These are phyloP conservation scores for Adelges cooleyi DNA, from an alignment of 1,140 invertebrate species.

Conservation along the genomic window DNA sequence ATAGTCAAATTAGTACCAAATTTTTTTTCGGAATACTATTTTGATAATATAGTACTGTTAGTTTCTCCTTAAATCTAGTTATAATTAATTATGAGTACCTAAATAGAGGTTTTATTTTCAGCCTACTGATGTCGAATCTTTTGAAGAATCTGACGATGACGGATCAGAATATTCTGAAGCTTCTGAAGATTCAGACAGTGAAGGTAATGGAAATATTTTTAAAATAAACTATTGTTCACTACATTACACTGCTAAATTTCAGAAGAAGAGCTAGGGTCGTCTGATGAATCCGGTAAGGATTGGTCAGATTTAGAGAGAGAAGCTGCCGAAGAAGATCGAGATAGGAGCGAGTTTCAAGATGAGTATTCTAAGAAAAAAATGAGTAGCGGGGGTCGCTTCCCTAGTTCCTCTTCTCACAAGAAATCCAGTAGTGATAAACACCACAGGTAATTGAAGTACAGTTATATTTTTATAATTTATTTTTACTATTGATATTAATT, in stretches of 20 bases:
- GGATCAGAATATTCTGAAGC: conserved; percentile 80
- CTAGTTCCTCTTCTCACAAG: conserved; percentile 36
- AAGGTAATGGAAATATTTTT: conserved; percentile 43
- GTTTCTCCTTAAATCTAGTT: no score
- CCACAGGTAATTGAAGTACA: conserved; percentile 22
- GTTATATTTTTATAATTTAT: neutral
- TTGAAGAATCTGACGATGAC: conserved; percentile 64
- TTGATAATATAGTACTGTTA: no score
- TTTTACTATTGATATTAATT: no score
- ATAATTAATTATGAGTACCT: no score
- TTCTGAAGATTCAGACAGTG: conserved; percentile 65
- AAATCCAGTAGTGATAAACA: conserved; percentile 18
- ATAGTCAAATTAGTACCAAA: no score
- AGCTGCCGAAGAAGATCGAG: conserved; percentile 78
- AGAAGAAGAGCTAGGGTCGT: conserved; percentile 54
- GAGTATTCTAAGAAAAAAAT: conserved; percentile 41
- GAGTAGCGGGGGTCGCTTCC: conserved; percentile 38
- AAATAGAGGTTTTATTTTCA: no score
- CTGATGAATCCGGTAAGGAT: conserved; percentile 95
- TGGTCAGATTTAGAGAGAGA: conserved; percentile 94
- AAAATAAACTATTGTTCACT: neutral
- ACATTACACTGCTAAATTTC: conserved; percentile 28
- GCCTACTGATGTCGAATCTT: conserved; percentile 63
- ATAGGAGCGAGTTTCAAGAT: conserved; percentile 49
- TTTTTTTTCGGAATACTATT: no score